Evolutionary conservation across 2,113 vertebrate species (phyloP).

Genomic region (Solenodon paradoxus): DNA sequence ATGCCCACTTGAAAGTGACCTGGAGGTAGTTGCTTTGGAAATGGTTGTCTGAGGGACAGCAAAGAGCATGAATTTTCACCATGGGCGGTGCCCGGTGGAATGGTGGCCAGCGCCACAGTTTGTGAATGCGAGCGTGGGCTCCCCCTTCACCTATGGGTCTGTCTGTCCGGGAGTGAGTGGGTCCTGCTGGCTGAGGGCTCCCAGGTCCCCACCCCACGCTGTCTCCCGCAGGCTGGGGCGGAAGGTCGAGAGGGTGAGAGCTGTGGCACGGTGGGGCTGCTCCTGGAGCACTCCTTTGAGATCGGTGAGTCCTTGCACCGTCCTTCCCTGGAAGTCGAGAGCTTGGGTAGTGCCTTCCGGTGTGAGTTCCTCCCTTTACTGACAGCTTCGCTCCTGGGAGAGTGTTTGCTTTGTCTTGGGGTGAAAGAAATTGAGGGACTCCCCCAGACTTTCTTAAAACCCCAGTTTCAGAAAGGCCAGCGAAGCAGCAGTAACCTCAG

Average conservation of each 20-base stretch:
- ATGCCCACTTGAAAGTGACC: background rate
- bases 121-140: too few species aligned
- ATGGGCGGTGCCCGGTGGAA: background rate
- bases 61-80: conserved; percentile 12
- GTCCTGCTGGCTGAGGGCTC: background rate
- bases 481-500: background rate
- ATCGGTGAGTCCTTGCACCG: conserved; percentile 82
- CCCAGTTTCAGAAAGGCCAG: background rate
- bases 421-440: too few species aligned
- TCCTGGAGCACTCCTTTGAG: conserved; percentile 93
- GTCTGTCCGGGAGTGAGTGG: background rate
- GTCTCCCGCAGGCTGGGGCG: conserved; percentile 76
- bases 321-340: background rate
- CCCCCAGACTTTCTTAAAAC: too few species aligned
- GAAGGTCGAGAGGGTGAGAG: conserved; percentile 86
- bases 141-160: background rate
- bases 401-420: background rate
- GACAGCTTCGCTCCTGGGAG: background rate
- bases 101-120: accelerated
- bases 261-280: conserved; percentile 82
- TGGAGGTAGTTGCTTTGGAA: background rate
- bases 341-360: background rate
- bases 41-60: background rate
- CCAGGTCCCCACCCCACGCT: background rate
- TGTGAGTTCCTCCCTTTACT: background rate